Conservation (phyloP, 2,888 invertebrate genomes). For the Xylocampa areola region DNA sequence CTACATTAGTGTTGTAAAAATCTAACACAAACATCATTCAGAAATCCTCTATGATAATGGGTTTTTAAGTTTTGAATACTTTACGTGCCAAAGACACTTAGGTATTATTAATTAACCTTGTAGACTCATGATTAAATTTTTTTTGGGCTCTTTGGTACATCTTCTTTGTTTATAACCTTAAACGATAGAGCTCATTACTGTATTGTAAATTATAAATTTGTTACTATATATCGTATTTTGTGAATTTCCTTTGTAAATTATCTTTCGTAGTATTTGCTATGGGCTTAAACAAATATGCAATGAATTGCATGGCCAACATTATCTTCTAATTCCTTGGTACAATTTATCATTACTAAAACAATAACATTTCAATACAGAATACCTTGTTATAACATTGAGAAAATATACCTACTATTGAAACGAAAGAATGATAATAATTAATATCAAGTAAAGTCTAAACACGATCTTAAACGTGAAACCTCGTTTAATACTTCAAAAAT, state of each 20-base stretch:
- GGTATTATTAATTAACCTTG: slow-evolving; percentile 26
- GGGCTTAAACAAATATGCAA: slow-evolving; percentile 40
- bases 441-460: too few species aligned
- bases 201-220: slow-evolving; percentile 17
- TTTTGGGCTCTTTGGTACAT: slow-evolving; percentile 8
- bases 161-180: neutral
- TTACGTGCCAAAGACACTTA: slow-evolving; percentile 29
- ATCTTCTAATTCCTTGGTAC: slow-evolving; percentile 46
- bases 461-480: too few species aligned
- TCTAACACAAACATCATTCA: slow-evolving; percentile 55
- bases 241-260: slow-evolving; percentile 30
- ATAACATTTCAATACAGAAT: slow-evolving; percentile 46
- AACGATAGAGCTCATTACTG: neutral
- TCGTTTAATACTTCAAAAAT: too few species aligned
- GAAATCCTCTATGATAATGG: slow-evolving; percentile 44
- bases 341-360: slow-evolving; percentile 49
- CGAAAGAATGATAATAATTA: too few species aligned
- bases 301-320: slow-evolving; percentile 41
- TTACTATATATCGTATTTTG: slow-evolving; percentile 22
- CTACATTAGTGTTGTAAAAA: slow-evolving; percentile 59
- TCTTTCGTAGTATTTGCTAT: slow-evolving; percentile 42
- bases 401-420: too few species aligned
- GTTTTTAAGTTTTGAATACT: slow-evolving; percentile 47
- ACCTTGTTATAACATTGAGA: slow-evolving; percentile 23
- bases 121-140: neutral